These are phyloP conservation scores for Nomada hirtipes DNA, from an alignment of 2,888 invertebrate species.

Conservation along the genomic window DNA sequence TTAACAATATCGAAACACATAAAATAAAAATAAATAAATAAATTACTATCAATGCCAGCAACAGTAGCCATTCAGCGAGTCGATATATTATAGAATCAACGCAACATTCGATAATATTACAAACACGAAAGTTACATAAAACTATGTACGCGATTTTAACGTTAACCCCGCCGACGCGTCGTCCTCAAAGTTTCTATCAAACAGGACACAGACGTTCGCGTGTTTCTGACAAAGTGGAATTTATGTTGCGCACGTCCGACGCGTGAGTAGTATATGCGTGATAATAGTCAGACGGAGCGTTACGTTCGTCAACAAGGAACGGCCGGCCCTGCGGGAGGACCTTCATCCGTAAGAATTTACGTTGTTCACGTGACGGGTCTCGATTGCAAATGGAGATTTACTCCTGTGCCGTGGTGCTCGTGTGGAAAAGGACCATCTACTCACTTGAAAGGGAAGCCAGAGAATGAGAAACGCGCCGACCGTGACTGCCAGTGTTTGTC, in stretches of 20 bases:
- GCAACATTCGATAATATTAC: too few relatives aligned
- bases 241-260: conserved; percentile 28
- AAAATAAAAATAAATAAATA: neutral
- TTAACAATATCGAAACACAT: too few relatives aligned
- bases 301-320: neutral
- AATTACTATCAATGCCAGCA: neutral
- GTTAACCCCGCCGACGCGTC: neutral
- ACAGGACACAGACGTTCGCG: neutral
- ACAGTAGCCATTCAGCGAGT: too few relatives aligned
- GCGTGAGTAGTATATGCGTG: conserved; percentile 30
- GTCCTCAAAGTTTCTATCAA: neutral
- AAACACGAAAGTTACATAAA: too few relatives aligned
- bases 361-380: neutral
- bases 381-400: conserved; percentile 29
- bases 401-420: neutral
- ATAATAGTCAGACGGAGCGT: conserved; percentile 17
- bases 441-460: conserved; percentile 88
- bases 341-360: conserved; percentile 23
- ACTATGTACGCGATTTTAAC: neutral
- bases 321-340: neutral
- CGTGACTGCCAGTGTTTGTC: conserved; percentile 87
- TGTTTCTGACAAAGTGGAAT: conserved; percentile 33
- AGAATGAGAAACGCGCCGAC: conserved; percentile 87
- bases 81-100: too few relatives aligned
- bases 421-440: conserved; percentile 36